These are phyloP conservation scores for human DNA, from an alignment of 2,113 vertebrate genomes.

Conservation along the genomic window GRCh38 chr5:14772501-14773000, in stretches of 20 bases:
- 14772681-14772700: neutral
- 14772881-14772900: neutral
- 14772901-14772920: neutral
- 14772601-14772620: slow-evolving; percentile 42
- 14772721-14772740: neutral
- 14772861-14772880: neutral
- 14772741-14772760: neutral
- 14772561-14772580: slow-evolving; percentile 8
- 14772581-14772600: slow-evolving; percentile 19
- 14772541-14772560: slow-evolving; percentile 17
- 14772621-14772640: neutral
- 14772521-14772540: neutral
- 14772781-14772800: neutral
- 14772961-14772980: neutral
- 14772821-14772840: neutral
- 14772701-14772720: slow-evolving; percentile 30
- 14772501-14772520: neutral
- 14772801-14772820: neutral
- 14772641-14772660: neutral
- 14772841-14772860: neutral
- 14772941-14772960: too few relatives aligned
- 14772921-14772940: neutral
- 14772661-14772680: neutral
- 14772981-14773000: neutral
- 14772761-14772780: neutral